Base-by-base conservation (phyloP, 2,888 invertebrate genomes). In the Ornithoptera priamus region DNA sequence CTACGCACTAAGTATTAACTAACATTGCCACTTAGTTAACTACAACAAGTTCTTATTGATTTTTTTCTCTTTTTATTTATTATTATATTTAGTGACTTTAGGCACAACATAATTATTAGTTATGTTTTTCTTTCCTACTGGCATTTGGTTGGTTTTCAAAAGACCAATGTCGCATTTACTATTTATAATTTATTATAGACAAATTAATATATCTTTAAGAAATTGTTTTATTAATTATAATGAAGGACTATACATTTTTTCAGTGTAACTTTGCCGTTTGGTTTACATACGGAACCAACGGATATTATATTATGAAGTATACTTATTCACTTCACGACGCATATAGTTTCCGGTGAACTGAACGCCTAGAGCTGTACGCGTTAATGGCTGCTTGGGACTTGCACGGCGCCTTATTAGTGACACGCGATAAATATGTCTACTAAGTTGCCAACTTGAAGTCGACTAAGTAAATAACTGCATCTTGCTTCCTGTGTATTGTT, bases 201-300 rank as follows among this genome's bases (percentile, higher is more conserved):
- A 39, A 39, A 39, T 39, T 15, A 15, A 46, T 15, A 46, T 46
- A 46, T 15, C 46, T 15, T 15, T 15, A 1, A 46, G 0, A 15
- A 46, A 15, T 46, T 15, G 39, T 30, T 39, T 17, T 46, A 46
- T 46, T 46, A 53, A 7, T 15, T 5, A 22, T 58, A 24, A 58
- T 58, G 12, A 22, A 12, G 7, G 24, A 58, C 57, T 24, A 8
- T n/a, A 66, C 56, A 68, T 61, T 67, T 20, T 65, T 66, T 60
- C 68, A 73, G 65, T 72, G 73, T 68, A 71, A 73, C 71, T 69
- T 72, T 78, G 80, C 79, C 72, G 78, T 76, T 78, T 74, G 78
- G 80, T 66, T 62, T 53, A 67, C 59, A 39, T 82, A 82, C 84
- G 88, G 87, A 89, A 87, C 81, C 86, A 88, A 84, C 89, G 89